Evolutionary conservation across 2,113 vertebrate species (phyloP).

Genomic region (Lycocorax pyrrhopterus): DNA sequence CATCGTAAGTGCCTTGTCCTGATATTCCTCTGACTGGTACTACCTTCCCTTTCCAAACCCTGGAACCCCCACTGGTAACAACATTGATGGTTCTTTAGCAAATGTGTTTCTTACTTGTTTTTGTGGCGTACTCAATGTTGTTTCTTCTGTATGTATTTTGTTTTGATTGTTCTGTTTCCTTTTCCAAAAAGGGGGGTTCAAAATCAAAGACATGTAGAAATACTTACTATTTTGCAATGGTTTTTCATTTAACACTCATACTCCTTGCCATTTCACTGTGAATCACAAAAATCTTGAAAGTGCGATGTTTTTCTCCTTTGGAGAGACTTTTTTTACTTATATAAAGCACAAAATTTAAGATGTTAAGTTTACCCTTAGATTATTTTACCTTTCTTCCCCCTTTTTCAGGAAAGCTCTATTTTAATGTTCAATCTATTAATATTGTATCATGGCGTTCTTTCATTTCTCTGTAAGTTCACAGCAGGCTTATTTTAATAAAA

Average conservation of each 20-base stretch:
- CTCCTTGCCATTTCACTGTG: background rate
- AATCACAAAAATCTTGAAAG: constrained; percentile 54
- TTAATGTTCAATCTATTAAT: background rate
- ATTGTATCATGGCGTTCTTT: background rate
- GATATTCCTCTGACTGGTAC: constrained; percentile 31
- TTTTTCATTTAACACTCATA: constrained; percentile 5
- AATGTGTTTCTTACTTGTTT: constrained; percentile 58
- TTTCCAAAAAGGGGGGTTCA: constrained; percentile 11
- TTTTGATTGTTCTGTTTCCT: constrained; percentile 52
- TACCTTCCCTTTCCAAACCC: constrained; percentile 50
- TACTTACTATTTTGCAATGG: background rate
- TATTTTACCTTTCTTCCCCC: background rate
- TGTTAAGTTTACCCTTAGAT: background rate
- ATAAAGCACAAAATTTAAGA: background rate
- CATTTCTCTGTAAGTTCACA: background rate
- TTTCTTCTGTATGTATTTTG: constrained; percentile 52
- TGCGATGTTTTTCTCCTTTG: constrained; percentile 20
- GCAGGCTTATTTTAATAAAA: background rate
- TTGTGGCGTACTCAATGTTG: constrained; percentile 67
- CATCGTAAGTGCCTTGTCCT: constrained; percentile 40
- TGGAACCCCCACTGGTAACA: constrained; percentile 58
- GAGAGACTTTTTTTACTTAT: background rate
- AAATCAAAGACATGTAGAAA: constrained; percentile 2
- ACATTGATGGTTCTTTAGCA: constrained; percentile 54
- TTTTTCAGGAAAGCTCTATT: background rate